Evolutionary conservation across 2,797 vertebrate genomes (phyloP).

Genomic region (Tympanoctomys barrerae): DNA sequence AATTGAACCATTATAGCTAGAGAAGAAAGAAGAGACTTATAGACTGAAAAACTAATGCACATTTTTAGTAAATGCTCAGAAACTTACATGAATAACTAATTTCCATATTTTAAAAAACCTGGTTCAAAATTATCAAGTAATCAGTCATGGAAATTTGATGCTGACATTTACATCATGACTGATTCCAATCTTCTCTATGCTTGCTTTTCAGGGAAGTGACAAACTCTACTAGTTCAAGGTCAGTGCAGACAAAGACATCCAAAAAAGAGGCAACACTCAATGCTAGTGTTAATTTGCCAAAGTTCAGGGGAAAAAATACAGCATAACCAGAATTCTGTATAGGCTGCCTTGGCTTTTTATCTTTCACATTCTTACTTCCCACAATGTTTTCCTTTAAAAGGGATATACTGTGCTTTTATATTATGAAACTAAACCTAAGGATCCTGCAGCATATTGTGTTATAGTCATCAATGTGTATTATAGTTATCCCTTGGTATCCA

Average conservation of each 20-base stretch:
- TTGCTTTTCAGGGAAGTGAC: neutral
- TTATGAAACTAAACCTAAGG: neutral
- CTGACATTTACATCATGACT: neutral
- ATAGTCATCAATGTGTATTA: neutral
- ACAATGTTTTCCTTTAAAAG: neutral
- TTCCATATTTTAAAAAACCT: neutral
- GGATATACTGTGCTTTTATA: neutral
- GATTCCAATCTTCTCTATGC: neutral
- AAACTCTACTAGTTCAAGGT: neutral
- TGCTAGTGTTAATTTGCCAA: neutral
- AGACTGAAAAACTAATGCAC: neutral
- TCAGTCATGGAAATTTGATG: neutral
- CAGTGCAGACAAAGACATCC: neutral
- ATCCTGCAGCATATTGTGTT: neutral
- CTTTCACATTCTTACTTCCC: neutral
- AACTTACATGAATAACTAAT: neutral
- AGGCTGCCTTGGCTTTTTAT: neutral
- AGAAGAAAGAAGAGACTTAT: neutral
- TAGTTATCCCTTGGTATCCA: neutral
- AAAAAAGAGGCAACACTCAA: neutral
- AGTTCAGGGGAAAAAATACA: neutral
- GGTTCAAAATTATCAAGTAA: neutral
- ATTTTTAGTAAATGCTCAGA: neutral
- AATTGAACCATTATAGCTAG: neutral
- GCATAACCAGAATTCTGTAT: neutral